Evolutionary conservation across 92 coral and sea anemone genomes (phyloP), one percentile per base, ranked within the genome.

Genomic region (Actinostola sp.): DNA sequence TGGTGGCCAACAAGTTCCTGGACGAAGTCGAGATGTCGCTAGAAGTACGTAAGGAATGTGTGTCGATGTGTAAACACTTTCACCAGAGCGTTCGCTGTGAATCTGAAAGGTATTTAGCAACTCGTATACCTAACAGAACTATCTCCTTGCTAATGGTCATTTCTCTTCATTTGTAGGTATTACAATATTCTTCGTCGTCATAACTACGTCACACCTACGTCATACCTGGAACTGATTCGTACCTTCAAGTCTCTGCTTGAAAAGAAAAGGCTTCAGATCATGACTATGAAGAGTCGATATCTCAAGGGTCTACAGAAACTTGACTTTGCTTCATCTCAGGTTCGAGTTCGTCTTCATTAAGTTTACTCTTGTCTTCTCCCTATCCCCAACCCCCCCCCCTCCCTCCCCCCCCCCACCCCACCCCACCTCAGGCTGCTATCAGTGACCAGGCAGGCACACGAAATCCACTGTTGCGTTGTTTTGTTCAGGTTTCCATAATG

Each of bases 191-290:
- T 94, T 10, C 85, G 92, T 67, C 89, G 98, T 68, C 98, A 84
- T 25, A 84, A 87, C 78, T 94, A 94, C 88, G 98, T 94, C 82
- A 94, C 98, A 9, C 98, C 98, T 65, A 94, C 98, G 78, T 94
- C 98, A 72, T 94, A 94, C 24, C 86, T 94, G 28, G 98, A 94
- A 49, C 88, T 94, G 49, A 94, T 94, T 48, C 89, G 87, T 63
- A 91, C 98, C 1, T 94, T 94, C 79, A 94, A 94, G 86, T 85
- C 98, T 41, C 77, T 94, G 48, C 89, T 94, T 3, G 91, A 79
- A n/a, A 83, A 75, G 61, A 94, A 91, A 70, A 79, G 98, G 43
- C 78, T 91, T 66, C 97, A 91, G 76, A 84, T 94, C 35, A 57
- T 91, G 61, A 94, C 97, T 3, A 71, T 94, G 62, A 91, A 92